These are phyloP conservation scores for Heliopora coerulea DNA, from an alignment of 92 coral and sea anemone genomes.

Conservation along the genomic window DNA sequence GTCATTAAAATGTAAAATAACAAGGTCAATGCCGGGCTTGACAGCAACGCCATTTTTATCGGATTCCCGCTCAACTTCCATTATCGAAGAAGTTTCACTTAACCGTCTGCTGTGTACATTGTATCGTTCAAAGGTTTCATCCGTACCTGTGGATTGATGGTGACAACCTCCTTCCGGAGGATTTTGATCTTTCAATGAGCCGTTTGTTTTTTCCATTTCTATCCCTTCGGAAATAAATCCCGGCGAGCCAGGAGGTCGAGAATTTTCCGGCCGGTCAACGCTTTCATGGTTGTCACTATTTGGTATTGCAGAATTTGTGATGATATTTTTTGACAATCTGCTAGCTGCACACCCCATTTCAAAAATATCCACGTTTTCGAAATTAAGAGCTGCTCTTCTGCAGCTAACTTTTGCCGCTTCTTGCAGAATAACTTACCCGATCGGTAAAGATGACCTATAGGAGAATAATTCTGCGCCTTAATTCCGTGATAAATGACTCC, in stretches of 20 bases:
- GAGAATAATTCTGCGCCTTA: too few relatives aligned
- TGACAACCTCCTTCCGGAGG: not conserved
- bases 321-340: not conserved
- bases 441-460: slow-evolving; percentile 16
- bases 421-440: slow-evolving; percentile 11
- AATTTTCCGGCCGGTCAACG: not conserved
- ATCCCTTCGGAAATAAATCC: not conserved
- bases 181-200: not conserved
- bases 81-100: not conserved
- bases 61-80: not conserved
- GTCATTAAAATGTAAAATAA: slow-evolving; percentile 92
- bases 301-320: not conserved
- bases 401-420: not conserved
- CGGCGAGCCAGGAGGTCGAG: not conserved
- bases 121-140: not conserved
- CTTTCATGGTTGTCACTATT: not conserved
- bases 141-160: not conserved
- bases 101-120: not conserved
- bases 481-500: not conserved
- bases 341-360: slow-evolving; percentile 29
- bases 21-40: not conserved
- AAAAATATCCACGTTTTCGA: not conserved
- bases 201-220: not conserved
- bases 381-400: too few relatives aligned
- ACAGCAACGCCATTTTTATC: not conserved